Evolutionary conservation across 2,888 invertebrate genomes (phyloP).

Genomic region (Conomelus anceps): DNA sequence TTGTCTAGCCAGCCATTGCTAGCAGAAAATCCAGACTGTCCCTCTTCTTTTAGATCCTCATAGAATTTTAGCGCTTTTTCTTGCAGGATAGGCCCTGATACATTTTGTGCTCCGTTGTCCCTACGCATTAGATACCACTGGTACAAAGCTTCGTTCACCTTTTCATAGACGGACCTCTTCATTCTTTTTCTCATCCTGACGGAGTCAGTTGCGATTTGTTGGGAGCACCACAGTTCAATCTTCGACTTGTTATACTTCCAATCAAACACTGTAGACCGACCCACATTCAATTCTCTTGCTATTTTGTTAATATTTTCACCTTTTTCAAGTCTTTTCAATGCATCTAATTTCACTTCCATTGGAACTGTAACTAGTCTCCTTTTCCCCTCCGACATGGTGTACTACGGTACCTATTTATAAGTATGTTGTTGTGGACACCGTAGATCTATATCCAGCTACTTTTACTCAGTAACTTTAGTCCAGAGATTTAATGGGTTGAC

Average conservation of each 20-base stretch:
- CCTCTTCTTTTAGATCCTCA: background rate
- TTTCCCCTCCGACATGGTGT: constrained; percentile 9
- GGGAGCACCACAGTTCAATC: constrained; percentile 23
- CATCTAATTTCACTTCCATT: constrained; percentile 29
- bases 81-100: background rate
- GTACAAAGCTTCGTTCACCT: background rate
- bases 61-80: background rate
- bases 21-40: background rate
- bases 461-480: too few species aligned
- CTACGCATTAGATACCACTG: background rate
- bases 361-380: constrained; percentile 17
- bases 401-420: background rate
- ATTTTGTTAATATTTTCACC: constrained; percentile 23
- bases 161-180: background rate
- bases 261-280: constrained; percentile 28
- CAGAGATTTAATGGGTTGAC: too few species aligned
- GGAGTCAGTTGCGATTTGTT: background rate
- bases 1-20: background rate
- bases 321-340: constrained; percentile 25
- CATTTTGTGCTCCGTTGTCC: background rate
- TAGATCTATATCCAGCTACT: too few species aligned
- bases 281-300: constrained; percentile 25
- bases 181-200: background rate
- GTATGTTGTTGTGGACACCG: too few species aligned
- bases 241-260: constrained; percentile 27